Evolutionary conservation across 2,797 vertebrate species (phyloP), one percentile per base, ranked within the genome.

Genomic region (Lycodopsis pacificus): DNA sequence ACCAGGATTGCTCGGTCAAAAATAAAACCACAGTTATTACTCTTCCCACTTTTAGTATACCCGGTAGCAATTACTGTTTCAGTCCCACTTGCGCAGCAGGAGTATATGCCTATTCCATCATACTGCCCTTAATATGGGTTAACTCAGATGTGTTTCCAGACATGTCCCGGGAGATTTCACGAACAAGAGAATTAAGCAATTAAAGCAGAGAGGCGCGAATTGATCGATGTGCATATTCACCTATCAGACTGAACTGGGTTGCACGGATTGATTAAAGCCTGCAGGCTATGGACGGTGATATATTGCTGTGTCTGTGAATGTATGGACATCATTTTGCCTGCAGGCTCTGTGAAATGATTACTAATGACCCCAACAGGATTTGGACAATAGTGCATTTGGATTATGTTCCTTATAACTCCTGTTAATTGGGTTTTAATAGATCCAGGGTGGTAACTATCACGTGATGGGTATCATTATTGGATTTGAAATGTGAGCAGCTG

Each of bases 381-480:
- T 89, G 79, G 76, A 88, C 85, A 81, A 80, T 80, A 77, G 85
- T 71, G 79, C 81, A 73, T 64, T 82, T 71, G 85, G 92, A 92
- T 92, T 90, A 91, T 71, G 77, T 89, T 89, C 63, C 90, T 84
- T 66, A 73, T 61, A 73, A 75, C 80, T 89, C 66, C 77, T 63
- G 76, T 83, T 90, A 88, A 93, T 87, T 89, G 88, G 75, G 81
- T 92, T 93, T 90, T 89, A 91, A 93, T 92, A 91, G 92, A 93
- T 90, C 86, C 71, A 4, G 80, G 56, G 66, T 56, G 85, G 81
- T 38, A 79, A 36, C 64, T 48, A 75, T 73, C 72, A 80, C 12
- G 15, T 71, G 86, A 80, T 75, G 63, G 67, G 70, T 80, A 73
- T 80, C 58, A 25, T 86, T 83, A 82, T 82, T 84, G 71, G 87